Conservation (phyloP, 2,888 invertebrate genomes). For the Phoenoteleia sp. region DNA sequence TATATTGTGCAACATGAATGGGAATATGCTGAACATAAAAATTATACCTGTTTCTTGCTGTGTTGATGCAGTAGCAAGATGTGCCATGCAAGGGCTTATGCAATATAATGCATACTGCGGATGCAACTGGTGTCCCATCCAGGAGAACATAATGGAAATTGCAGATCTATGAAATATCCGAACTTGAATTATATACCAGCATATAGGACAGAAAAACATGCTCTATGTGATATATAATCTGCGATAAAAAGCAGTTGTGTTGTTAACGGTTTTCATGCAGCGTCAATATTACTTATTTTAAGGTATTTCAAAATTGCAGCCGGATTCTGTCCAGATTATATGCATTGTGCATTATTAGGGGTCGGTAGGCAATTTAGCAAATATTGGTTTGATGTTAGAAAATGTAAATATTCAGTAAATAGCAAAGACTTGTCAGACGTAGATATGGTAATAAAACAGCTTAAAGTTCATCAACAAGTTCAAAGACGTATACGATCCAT, state of each 20-base stretch:
- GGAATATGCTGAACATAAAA: constrained; percentile 25
- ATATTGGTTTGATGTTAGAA: constrained; percentile 49
- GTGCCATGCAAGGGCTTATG: constrained; percentile 7
- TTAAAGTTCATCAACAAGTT: neutral
- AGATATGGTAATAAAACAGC: neutral
- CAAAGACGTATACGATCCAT: constrained; percentile 1
- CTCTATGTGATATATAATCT: neutral
- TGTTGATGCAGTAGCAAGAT: constrained; percentile 53
- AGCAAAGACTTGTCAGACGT: neutral
- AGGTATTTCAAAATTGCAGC: constrained; percentile 59
- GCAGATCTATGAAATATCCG: too few species aligned
- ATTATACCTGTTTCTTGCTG: constrained; percentile 14
- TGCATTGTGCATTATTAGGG: constrained; percentile 65
- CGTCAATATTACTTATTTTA: constrained; percentile 18
- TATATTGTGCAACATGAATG: constrained; percentile 37
- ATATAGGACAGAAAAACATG: neutral
- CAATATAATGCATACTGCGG: constrained; percentile 62
- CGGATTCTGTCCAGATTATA: constrained; percentile 60
- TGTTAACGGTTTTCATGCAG: constrained; percentile 14
- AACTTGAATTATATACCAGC: neutral
- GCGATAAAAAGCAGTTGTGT: neutral
- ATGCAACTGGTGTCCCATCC: constrained; percentile 64
- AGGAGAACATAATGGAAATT: constrained; percentile 12
- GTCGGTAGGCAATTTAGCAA: constrained; percentile 50
- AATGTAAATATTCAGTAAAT: neutral